Evolutionary conservation across 2,888 invertebrate genomes (phyloP).

Genomic region (Chouioia cunea): DNA sequence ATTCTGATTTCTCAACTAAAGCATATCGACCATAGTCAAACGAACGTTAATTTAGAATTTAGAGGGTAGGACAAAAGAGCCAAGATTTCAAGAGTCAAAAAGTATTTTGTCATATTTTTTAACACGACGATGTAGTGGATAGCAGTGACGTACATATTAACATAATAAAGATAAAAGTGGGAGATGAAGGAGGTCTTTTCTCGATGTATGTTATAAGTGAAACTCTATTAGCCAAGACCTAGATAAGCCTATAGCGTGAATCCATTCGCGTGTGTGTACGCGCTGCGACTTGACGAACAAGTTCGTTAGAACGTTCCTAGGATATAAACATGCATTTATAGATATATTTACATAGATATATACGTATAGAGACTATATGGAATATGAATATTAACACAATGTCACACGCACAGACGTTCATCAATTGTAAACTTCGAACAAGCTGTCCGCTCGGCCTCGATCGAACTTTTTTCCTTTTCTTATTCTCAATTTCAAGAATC

Average conservation of each 20-base stretch:
- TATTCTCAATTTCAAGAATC: constrained; percentile 11
- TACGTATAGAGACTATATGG: constrained; percentile 15
- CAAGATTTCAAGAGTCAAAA: constrained; percentile 41
- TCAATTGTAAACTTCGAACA: constrained; percentile 63
- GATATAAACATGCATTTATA: constrained; percentile 27
- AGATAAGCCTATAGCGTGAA: constrained; percentile 43
- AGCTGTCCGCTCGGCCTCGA: constrained; percentile 54
- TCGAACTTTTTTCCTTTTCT: constrained; percentile 30
- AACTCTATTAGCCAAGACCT: constrained; percentile 39
- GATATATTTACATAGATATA: constrained; percentile 8
- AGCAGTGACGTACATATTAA: constrained; percentile 24
- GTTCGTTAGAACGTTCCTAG: constrained; percentile 46
- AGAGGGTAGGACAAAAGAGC: constrained; percentile 12
- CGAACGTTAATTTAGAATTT: constrained; percentile 34
- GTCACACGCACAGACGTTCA: constrained; percentile 39
- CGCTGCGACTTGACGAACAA: constrained; percentile 41
- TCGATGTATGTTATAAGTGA: constrained; percentile 32
- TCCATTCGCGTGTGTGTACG: constrained; percentile 42
- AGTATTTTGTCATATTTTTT: constrained; percentile 48
- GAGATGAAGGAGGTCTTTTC: constrained; percentile 19
- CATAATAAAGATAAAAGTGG: constrained; percentile 9
- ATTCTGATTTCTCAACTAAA: constrained; percentile 22
- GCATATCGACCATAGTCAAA: constrained; percentile 33
- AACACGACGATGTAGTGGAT: constrained; percentile 39
- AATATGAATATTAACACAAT: constrained; percentile 14